Evolutionary conservation across 2,113 vertebrate genomes (phyloP), one percentile per base, ranked within the genome.

Genomic region (Aspidoscelis tigris): DNA sequence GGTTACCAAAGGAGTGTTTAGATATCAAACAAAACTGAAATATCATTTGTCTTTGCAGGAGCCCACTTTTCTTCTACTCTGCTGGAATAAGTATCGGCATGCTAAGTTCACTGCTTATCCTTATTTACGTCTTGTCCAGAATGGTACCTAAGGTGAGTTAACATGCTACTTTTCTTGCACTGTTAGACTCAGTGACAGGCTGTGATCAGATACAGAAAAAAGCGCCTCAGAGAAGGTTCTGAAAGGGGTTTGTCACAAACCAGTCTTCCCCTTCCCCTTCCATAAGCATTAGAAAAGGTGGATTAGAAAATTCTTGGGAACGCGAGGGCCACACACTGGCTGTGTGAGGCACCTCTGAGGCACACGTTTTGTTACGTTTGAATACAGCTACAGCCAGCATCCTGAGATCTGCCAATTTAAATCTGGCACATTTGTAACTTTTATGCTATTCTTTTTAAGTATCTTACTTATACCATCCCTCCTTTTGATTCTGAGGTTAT

Each of bases 41-140:
- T 80, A 47, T 7, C 22, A 3, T 3, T 64, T 0, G 0, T 21
- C 7, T 91, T 88, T 83, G 39, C 93, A 99, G 99, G 96, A 99
- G 98, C 94, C 96, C 97, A 53, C 22, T 97, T 79, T 99, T 99
- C 93, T 99, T 96, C 93, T 99, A 99, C 91, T 98, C 98, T 0
- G 95, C 98, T 0, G 99, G 98, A n/a, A 95, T 98, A 93, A 97
- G 97, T 70, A 95, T 98, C 20, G 98, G 99, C 11, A 93, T 99
- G 93, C 85, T 99, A 55, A 97, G 98, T n/a, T 99, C 98, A 0
- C 95, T 99, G 83, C 93, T 99, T n/a, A 93, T 99, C 85, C 83
- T 98, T 1, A 94, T 99, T 93, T 99, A 97, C 44, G 83, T 99
- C 80, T 83, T 99, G 80, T 95, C 96, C 76, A 98, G 96, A 53